phyloP scores from a whole-genome alignment of 35 echinoderm and acorn worm species.

The Stichopus chloronotus region DNA sequence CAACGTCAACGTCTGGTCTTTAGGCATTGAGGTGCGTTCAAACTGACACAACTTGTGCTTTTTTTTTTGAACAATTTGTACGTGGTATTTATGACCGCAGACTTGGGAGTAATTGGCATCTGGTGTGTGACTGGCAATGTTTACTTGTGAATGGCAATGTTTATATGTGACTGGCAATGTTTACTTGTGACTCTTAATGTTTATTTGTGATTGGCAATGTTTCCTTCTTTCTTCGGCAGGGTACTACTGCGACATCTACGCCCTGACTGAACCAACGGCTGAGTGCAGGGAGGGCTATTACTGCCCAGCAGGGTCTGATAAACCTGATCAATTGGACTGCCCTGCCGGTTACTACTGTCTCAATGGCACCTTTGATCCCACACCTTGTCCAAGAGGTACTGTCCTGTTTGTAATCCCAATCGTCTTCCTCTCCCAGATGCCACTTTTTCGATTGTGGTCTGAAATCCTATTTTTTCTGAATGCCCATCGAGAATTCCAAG shows the following conservation, averaged over 20 bases:
- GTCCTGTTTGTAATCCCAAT: neutral
- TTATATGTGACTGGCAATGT: too few relatives aligned
- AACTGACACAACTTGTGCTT: too few relatives aligned
- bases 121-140: too few relatives aligned
- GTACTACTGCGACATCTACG: slow-evolving; percentile 79
- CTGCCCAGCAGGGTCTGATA: slow-evolving; percentile 83
- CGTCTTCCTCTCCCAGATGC: neutral
- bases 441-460: neutral
- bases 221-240: slow-evolving; percentile 55
- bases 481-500: neutral
- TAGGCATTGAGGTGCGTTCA: too few relatives aligned
- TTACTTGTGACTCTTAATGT: too few relatives aligned
- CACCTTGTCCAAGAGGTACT: slow-evolving; percentile 84
- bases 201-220: neutral
- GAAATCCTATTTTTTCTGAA: neutral
- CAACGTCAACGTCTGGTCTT: too few relatives aligned
- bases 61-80: too few relatives aligned
- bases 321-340: slow-evolving; percentile 82
- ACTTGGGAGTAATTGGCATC: too few relatives aligned
- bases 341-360: slow-evolving; percentile 87
- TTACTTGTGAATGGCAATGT: too few relatives aligned
- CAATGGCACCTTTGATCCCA: slow-evolving; percentile 99
- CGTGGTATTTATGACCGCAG: too few relatives aligned
- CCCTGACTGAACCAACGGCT: slow-evolving; percentile 53
- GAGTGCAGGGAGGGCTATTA: slow-evolving; percentile 85